These are phyloP conservation scores for Nibea coibor DNA, from an alignment of 2,113 vertebrate genomes.

Conservation along the genomic window DNA sequence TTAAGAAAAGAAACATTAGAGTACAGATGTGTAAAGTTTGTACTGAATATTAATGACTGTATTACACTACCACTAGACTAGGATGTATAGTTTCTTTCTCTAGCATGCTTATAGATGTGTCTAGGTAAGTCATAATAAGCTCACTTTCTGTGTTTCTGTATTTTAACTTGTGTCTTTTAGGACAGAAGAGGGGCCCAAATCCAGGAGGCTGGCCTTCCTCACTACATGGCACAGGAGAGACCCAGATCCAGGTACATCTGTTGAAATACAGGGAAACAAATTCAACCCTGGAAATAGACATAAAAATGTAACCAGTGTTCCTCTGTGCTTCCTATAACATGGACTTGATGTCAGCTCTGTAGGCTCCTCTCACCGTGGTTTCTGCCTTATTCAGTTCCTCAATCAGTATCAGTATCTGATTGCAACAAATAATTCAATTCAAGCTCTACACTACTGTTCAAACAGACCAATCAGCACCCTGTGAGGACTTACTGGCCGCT, in stretches of 20 bases:
- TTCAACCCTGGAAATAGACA: neutral
- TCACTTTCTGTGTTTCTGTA: neutral
- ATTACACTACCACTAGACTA: neutral
- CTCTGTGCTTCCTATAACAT: neutral
- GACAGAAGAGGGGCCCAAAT: constrained; percentile 87
- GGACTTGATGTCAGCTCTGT: neutral
- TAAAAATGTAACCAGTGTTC: neutral
- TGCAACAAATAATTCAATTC: no score
- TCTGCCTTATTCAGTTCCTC: neutral
- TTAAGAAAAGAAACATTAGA: neutral
- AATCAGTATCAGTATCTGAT: neutral
- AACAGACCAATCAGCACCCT: no score
- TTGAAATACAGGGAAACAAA: constrained; percentile 18
- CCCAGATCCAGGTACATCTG: constrained; percentile 87
- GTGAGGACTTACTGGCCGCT: no score
- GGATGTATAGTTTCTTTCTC: no score
- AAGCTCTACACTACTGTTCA: no score
- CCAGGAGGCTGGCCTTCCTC: constrained; percentile 89
- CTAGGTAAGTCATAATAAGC: neutral
- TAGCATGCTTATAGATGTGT: neutral
- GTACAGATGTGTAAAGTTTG: neutral
- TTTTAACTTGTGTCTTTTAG: constrained; percentile 73
- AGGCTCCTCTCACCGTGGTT: neutral
- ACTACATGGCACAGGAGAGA: constrained; percentile 89
- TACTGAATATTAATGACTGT: neutral